phyloP scores from a whole-genome alignment of 2,113 vertebrate genomes.

The Campylomormyrus tamandua region DNA sequence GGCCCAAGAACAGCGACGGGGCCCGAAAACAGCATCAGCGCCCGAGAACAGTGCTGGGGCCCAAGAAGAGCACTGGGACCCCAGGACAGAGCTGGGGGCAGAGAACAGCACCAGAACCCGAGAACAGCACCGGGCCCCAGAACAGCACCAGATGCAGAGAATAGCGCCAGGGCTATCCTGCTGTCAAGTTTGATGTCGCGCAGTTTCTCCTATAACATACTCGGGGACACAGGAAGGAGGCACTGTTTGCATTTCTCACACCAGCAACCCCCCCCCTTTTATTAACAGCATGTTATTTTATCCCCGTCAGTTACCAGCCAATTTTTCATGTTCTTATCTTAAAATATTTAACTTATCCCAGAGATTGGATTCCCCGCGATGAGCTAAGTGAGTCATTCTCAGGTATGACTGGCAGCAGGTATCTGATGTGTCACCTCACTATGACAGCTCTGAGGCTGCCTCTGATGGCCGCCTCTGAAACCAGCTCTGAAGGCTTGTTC shows the following conservation, averaged over 20 bases:
- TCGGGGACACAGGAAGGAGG: neutral
- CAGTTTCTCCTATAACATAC: neutral
- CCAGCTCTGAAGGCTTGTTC: neutral
- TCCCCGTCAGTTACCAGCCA: neutral
- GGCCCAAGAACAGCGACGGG: neutral
- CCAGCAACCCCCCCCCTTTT: neutral
- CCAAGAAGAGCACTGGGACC: neutral
- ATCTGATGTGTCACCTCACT: neutral
- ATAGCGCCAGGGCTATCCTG: neutral
- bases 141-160: neutral
- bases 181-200: neutral
- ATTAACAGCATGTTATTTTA: neutral
- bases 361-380: neutral
- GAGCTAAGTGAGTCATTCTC: neutral
- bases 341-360: neutral
- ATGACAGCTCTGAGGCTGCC: neutral
- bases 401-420: neutral
- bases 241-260: neutral
- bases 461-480: neutral
- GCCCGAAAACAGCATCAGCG: neutral
- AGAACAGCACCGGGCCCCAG: neutral
- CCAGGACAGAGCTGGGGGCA: too few relatives aligned
- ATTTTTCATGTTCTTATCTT: neutral
- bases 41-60: neutral
- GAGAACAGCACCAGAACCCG: too few relatives aligned